Percentiles rank a stretch among this genome's conserved stretches.
Conservation (phyloP, 2,797 vertebrate species). For the Microcaecilia unicolor region DNA sequence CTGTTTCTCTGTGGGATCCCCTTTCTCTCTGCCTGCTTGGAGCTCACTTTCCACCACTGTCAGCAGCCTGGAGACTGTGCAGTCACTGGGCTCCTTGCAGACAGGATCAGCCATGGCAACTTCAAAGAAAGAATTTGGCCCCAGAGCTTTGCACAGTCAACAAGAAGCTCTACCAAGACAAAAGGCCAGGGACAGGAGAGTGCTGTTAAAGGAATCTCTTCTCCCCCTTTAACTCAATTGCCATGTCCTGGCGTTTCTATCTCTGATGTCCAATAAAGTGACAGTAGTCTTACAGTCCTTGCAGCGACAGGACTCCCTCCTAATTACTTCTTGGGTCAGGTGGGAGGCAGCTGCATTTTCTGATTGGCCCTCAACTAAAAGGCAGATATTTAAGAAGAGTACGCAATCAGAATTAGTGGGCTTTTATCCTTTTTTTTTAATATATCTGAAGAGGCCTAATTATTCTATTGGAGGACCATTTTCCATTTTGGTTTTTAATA, state of each 20-base stretch:
- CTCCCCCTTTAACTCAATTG: slow-evolving; percentile 20
- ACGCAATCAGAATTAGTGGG: slow-evolving; percentile 67
- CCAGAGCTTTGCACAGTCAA: slow-evolving; percentile 28
- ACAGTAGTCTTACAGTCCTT: slow-evolving; percentile 53
- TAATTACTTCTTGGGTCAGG: slow-evolving; percentile 63
- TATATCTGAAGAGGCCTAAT: slow-evolving; percentile 66
- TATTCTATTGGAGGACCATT: slow-evolving; percentile 59
- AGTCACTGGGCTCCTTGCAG: slow-evolving; percentile 42
- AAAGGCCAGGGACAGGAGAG: slow-evolving; percentile 3
- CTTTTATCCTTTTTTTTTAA: slow-evolving; percentile 71
- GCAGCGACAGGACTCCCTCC: slow-evolving; percentile 46
- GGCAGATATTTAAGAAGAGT: slow-evolving; percentile 50
- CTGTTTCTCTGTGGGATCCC: slow-evolving; percentile 86
- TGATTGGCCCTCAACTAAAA: slow-evolving; percentile 49
- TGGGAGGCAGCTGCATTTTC: slow-evolving; percentile 52
- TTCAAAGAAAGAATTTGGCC: slow-evolving; percentile 25
- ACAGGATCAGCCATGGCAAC: slow-evolving; percentile 47
- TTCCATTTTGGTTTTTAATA: too few relatives aligned
- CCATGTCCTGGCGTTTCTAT: slow-evolving; percentile 28
- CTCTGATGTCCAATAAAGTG: slow-evolving; percentile 49
- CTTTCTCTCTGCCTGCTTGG: slow-evolving; percentile 83
- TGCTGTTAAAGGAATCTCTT: not conserved
- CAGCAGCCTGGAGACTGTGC: slow-evolving; percentile 73
- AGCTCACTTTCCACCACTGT: slow-evolving; percentile 83
- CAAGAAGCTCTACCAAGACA: not conserved